These are phyloP conservation scores for Pseudomyrmex pallidus DNA, from an alignment of 1,140 invertebrate genomes.

Conservation along the genomic window DNA sequence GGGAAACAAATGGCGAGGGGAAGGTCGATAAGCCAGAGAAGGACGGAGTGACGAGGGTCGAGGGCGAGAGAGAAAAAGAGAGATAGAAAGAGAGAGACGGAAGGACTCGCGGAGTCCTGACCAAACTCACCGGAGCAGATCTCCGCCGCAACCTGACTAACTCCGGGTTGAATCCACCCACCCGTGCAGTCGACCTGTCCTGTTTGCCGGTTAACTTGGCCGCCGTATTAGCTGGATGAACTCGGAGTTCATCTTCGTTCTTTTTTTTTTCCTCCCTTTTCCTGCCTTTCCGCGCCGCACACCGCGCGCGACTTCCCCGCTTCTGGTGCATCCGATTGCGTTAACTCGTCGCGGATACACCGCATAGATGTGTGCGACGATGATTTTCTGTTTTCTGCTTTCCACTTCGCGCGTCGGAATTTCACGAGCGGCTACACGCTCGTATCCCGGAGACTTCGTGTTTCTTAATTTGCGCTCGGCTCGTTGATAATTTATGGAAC, in stretches of 20 bases:
- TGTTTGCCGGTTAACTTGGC: slow-evolving; percentile 61
- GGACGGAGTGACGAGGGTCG: neutral
- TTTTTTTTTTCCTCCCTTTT: neutral
- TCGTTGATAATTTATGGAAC: slow-evolving; percentile 38
- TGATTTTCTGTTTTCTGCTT: slow-evolving; percentile 19
- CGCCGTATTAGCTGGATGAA: slow-evolving; percentile 57
- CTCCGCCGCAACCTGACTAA: slow-evolving; percentile 67
- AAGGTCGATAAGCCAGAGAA: slow-evolving; percentile 14
- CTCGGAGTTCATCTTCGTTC: slow-evolving; percentile 33
- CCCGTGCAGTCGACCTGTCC: slow-evolving; percentile 68
- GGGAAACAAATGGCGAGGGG: neutral
- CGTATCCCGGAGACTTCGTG: too few species aligned
- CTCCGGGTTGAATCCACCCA: slow-evolving; percentile 66
- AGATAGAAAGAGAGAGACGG: slow-evolving; percentile 23
- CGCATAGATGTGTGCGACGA: slow-evolving; percentile 12
- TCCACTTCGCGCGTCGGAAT: slow-evolving; percentile 21
- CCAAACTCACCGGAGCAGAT: slow-evolving; percentile 67
- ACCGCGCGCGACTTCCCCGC: neutral
- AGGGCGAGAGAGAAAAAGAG: neutral
- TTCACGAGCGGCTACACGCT: slow-evolving; percentile 17
- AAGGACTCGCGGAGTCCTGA: slow-evolving; percentile 55
- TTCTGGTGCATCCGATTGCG: slow-evolving; percentile 50
- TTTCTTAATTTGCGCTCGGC: slow-evolving; percentile 29
- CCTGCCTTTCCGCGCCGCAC: neutral
- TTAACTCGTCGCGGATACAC: slow-evolving; percentile 19